phyloP scores from a whole-genome alignment of 2,113 vertebrate genomes.

The Acanthochromis polyacanthus region DNA sequence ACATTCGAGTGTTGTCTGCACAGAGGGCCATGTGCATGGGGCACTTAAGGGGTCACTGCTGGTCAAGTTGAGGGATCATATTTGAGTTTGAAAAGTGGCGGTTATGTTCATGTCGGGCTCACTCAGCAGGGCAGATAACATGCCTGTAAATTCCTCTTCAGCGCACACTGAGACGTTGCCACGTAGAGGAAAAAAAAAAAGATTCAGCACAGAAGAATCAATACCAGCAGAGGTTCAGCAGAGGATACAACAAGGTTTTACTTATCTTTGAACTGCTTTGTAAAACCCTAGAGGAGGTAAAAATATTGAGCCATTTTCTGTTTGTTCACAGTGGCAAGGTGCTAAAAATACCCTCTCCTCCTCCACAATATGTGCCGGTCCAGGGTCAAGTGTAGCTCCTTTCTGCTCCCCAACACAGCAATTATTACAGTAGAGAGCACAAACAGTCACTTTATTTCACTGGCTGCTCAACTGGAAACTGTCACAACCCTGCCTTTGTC shows the following conservation, averaged over 20 bases:
- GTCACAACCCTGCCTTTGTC: conserved; percentile 19
- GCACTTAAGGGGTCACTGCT: not conserved
- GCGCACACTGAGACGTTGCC: conserved; percentile 39
- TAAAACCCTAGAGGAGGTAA: conserved; percentile 59
- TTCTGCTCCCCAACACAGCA: conserved; percentile 57
- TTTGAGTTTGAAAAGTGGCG: conserved; percentile 19
- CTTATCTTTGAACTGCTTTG: conserved; percentile 62
- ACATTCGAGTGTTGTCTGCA: conserved; percentile 13
- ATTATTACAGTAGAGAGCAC: conserved; percentile 72
- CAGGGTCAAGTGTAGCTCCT: conserved; percentile 71
- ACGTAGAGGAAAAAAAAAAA: conserved; percentile 25
- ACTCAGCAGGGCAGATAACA: conserved; percentile 25
- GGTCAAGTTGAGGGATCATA: conserved; percentile 22
- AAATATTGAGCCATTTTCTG: conserved; percentile 64
- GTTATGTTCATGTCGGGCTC: not conserved
- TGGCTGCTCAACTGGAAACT: conserved; percentile 63
- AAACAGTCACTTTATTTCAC: conserved; percentile 54
- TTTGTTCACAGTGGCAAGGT: conserved; percentile 53
- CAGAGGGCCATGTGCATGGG: conserved; percentile 18
- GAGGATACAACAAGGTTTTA: conserved; percentile 55
- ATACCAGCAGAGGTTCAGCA: conserved; percentile 45
- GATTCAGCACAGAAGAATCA: conserved; percentile 49
- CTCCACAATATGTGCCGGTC: conserved; percentile 50
- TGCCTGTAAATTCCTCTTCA: conserved; percentile 39
- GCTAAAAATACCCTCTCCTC: conserved; percentile 69